Evolutionary conservation across 2,113 vertebrate species (phyloP).

Genomic region (Fukomys damarensis): DNA sequence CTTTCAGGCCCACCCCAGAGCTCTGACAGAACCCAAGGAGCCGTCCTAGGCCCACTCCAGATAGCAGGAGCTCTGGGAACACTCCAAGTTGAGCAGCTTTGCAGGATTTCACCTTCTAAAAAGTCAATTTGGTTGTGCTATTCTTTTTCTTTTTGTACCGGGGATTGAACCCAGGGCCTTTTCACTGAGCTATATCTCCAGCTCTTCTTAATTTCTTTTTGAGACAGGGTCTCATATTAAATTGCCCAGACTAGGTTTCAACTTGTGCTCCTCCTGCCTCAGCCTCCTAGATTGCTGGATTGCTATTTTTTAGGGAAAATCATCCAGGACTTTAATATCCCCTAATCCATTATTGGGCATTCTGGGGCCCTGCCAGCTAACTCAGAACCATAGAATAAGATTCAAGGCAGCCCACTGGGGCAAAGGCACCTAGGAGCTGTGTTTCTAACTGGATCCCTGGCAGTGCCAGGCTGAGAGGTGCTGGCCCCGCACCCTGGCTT

Average conservation of each 20-base stretch:
- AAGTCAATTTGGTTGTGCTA: neutral
- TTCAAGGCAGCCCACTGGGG: neutral
- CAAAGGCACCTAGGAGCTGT: neutral
- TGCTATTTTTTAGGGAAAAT: neutral
- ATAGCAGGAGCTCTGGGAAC: neutral
- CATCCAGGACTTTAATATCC: neutral
- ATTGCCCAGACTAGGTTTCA: neutral
- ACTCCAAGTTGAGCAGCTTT: neutral
- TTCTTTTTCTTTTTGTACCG: neutral
- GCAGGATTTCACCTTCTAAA: neutral
- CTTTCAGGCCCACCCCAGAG: neutral
- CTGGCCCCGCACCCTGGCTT: neutral
- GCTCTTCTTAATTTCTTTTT: neutral
- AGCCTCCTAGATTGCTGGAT: neutral
- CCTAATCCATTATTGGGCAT: neutral
- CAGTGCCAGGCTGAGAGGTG: neutral
- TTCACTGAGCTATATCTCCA: neutral
- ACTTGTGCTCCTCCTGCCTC: neutral
- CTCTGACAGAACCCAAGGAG: neutral
- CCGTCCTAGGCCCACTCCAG: neutral
- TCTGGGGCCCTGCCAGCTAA: neutral
- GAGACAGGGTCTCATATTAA: neutral
- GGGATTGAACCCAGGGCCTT: neutral
- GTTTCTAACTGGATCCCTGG: neutral
- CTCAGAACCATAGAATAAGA: neutral